phyloP scores from a whole-genome alignment of 2,797 vertebrate genomes.

The Paratrypauchen microcephalus region DNA sequence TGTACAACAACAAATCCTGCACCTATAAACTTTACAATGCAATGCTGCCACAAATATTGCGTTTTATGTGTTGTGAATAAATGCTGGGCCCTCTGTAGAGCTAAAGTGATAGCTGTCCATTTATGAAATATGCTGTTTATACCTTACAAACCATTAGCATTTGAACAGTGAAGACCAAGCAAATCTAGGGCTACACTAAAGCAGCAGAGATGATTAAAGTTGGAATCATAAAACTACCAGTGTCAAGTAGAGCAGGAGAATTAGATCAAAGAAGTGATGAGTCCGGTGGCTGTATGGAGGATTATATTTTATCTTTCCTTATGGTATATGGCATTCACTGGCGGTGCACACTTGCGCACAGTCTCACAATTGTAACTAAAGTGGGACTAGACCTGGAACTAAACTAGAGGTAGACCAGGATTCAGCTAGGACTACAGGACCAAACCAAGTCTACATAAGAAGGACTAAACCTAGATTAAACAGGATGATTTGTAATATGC shows the following conservation, averaged over 20 bases:
- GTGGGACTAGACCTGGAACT: no score
- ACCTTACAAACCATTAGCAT: conserved; percentile 61
- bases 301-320: conserved; percentile 23
- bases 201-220: conserved; percentile 64
- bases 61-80: conserved; percentile 65
- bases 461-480: not conserved
- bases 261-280: conserved; percentile 39
- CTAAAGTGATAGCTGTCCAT: conserved; percentile 72
- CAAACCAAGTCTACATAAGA: not conserved
- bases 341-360: not conserved
- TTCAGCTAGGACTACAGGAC: not conserved
- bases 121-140: conserved; percentile 69
- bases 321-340: not conserved
- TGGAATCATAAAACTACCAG: conserved; percentile 60
- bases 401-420: no score
- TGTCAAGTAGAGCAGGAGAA: conserved; percentile 40
- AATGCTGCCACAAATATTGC: conserved; percentile 70
- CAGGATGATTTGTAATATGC: not conserved
- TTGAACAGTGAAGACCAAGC: conserved; percentile 46
- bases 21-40: conserved; percentile 73
- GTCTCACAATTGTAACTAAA: no score
- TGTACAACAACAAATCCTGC: conserved; percentile 70
- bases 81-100: conserved; percentile 47
- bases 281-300: conserved; percentile 22
- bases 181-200: conserved; percentile 49